phyloP scores from a whole-genome alignment of 2,888 invertebrate genomes.

The Eupelmus urozonus region DNA sequence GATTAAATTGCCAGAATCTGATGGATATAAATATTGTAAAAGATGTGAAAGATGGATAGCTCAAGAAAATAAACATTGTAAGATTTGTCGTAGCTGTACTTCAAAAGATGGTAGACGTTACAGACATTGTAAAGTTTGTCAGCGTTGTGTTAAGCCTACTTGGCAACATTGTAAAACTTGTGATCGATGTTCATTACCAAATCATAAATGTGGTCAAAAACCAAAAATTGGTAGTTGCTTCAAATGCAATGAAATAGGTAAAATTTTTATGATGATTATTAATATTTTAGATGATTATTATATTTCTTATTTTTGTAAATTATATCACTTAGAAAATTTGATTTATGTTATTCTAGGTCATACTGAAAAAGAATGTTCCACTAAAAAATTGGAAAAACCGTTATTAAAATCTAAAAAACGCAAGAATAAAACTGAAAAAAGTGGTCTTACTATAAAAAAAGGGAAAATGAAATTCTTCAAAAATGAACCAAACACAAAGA shows the following conservation, averaged over 20 bases:
- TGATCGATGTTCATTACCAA: constrained; percentile 81
- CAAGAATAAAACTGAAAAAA: constrained; percentile 20
- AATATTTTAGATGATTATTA: no score
- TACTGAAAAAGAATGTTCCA: constrained; percentile 65
- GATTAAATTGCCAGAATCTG: constrained; percentile 79
- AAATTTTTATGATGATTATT: background rate
- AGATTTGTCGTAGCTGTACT: constrained; percentile 84
- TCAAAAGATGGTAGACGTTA: constrained; percentile 87
- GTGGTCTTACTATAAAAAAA: constrained; percentile 10
- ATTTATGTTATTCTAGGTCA: constrained; percentile 66
- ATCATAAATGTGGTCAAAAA: constrained; percentile 79
- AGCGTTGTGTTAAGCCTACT: constrained; percentile 90
- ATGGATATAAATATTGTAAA: constrained; percentile 86
- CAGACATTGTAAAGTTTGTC: constrained; percentile 83
- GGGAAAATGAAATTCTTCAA: background rate
- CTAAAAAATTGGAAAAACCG: constrained; percentile 44
- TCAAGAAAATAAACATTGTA: constrained; percentile 86
- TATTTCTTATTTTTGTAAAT: constrained; percentile 12
- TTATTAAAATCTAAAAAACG: constrained; percentile 29
- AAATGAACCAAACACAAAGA: background rate
- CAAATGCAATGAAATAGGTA: constrained; percentile 68
- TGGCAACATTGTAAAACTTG: constrained; percentile 89
- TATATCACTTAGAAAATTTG: background rate
- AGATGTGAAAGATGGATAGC: constrained; percentile 86
- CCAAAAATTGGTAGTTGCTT: constrained; percentile 70